These are phyloP conservation scores for Branchinecta lynchi DNA, from an alignment of 1,140 invertebrate species.

Conservation along the genomic window DNA sequence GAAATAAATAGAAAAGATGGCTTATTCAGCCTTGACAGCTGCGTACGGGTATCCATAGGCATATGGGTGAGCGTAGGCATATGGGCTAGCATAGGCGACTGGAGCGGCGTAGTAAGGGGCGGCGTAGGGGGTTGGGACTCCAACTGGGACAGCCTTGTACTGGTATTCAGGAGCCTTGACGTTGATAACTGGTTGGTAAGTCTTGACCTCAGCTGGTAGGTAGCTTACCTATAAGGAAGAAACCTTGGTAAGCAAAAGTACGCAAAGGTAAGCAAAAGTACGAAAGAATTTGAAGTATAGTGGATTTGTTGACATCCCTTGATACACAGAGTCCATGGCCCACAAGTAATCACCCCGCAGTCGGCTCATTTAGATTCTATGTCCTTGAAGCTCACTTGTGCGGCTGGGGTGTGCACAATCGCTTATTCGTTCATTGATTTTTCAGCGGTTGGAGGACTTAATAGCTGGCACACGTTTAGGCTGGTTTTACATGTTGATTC, in stretches of 20 bases:
- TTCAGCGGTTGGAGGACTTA: too few relatives aligned
- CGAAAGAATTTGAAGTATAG: too few relatives aligned
- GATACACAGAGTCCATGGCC: too few relatives aligned
- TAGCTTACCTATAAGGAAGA: slow-evolving; percentile 15
- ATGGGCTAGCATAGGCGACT: not conserved
- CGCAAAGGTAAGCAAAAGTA: too few relatives aligned
- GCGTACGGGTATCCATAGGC: not conserved
- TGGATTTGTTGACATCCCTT: too few relatives aligned
- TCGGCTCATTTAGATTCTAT: too few relatives aligned
- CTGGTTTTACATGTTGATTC: too few relatives aligned
- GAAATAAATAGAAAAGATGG: not conserved
- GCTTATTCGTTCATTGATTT: too few relatives aligned
- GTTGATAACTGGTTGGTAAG: slow-evolving; percentile 9
- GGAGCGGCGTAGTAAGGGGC: slow-evolving; percentile 11
- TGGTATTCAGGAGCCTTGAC: slow-evolving; percentile 14
- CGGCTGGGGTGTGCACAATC: too few relatives aligned
- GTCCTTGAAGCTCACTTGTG: too few relatives aligned
- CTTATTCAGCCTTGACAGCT: not conserved
- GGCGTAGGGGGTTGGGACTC: slow-evolving; percentile 12
- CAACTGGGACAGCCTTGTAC: slow-evolving; percentile 14
- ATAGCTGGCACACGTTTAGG: too few relatives aligned
- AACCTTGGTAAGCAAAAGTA: not conserved
- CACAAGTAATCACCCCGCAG: too few relatives aligned
- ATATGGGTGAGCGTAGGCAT: not conserved
- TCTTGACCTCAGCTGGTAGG: slow-evolving; percentile 11